A percentile compares a stretch with the other conserved stretches of the same genome.
Conservation (phyloP, 2,113 vertebrate species). For the Chloebia gouldiae region DNA sequence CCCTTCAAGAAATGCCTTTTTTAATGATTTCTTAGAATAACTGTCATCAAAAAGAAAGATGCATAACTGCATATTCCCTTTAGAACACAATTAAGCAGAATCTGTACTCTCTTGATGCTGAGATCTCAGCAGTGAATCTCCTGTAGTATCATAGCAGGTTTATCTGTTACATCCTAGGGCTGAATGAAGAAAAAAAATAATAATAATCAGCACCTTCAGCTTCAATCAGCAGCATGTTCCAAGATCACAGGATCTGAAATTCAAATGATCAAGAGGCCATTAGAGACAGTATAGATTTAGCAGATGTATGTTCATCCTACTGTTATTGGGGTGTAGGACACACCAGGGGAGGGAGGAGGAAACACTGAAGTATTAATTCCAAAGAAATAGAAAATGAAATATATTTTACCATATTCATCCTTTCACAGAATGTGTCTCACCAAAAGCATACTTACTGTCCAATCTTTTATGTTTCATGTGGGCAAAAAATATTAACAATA, state of each 20-base stretch:
- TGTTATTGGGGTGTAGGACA: background rate
- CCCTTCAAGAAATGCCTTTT: background rate
- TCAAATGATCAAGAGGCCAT: constrained; percentile 10
- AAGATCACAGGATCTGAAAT: background rate
- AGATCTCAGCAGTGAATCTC: constrained; percentile 4
- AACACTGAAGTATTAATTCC: background rate
- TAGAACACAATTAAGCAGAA: background rate
- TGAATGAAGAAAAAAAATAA: background rate
- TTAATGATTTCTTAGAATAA: background rate
- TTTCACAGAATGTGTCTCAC: background rate
- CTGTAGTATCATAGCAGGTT: background rate
- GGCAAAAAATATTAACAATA: background rate
- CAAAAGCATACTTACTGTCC: background rate
- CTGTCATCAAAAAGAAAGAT: background rate
- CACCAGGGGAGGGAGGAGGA: background rate
- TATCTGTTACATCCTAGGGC: background rate
- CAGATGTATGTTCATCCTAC: background rate
- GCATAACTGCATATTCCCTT: background rate
- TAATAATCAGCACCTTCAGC: background rate
- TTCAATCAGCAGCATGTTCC: background rate
- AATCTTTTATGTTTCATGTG: background rate
- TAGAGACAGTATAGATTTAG: constrained; percentile 45
- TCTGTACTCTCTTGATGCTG: background rate
- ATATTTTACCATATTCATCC: background rate
- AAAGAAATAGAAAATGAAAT: background rate